These are phyloP conservation scores for Pyrochroa serraticornis DNA, from an alignment of 2,888 invertebrate genomes.

Conservation along the genomic window DNA sequence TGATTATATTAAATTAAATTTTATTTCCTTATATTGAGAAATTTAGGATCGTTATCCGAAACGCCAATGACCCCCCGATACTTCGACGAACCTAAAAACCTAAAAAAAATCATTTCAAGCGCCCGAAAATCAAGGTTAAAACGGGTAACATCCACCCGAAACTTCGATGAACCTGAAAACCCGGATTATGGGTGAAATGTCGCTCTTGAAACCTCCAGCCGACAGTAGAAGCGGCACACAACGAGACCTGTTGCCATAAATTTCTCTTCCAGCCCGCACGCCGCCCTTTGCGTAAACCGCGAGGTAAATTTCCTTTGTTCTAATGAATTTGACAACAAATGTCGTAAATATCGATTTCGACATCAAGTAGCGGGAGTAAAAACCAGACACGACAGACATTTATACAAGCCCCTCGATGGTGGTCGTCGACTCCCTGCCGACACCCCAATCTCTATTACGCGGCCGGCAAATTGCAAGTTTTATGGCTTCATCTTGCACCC, in stretches of 20 bases:
- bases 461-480: constrained; percentile 50
- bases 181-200: no score
- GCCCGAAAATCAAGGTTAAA: no score
- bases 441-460: constrained; percentile 49
- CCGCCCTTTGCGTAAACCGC: not conserved
- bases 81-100: no score
- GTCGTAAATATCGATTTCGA: constrained; percentile 25
- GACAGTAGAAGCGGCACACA: constrained; percentile 4
- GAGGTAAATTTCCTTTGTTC: constrained; percentile 10
- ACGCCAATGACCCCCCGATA: no score
- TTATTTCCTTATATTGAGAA: no score
- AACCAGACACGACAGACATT: constrained; percentile 28
- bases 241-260: constrained; percentile 21
- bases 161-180: no score
- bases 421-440: constrained; percentile 40
- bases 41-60: no score
- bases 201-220: constrained; percentile 1
- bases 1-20: no score
- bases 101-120: no score
- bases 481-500: constrained; percentile 48
- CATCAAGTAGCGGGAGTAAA: constrained; percentile 11
- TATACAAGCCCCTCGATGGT: constrained; percentile 21
- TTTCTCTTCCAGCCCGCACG: constrained; percentile 6
- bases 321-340: constrained; percentile 20
- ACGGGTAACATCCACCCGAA: no score